Conservation (phyloP, 2,797 vertebrate genomes). For the Helarctos malayanus region DNA sequence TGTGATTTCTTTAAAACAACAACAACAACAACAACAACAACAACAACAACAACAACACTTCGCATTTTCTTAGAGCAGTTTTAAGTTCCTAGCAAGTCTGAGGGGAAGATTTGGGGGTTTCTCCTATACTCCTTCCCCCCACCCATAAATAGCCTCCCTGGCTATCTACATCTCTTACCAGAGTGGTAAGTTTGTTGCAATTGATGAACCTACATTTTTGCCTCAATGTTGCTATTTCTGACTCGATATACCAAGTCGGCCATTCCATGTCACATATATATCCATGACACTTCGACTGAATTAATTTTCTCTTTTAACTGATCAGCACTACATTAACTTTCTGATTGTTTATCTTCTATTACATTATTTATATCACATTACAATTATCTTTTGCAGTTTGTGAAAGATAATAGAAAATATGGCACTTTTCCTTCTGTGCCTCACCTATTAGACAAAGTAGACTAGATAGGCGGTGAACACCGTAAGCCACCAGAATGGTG, state of each 20-base stretch:
- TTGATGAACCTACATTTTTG: not conserved
- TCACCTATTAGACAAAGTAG: not conserved
- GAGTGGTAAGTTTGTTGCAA: not conserved
- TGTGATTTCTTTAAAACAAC: not conserved
- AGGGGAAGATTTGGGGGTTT: not conserved
- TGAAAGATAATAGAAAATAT: conserved; percentile 34
- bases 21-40: not conserved
- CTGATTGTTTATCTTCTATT: not conserved
- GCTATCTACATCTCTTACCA: not conserved
- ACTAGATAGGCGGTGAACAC: not conserved
- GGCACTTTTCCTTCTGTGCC: not conserved
- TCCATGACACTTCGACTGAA: not conserved
- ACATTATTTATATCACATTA: not conserved
- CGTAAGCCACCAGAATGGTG: not conserved
- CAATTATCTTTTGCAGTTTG: not conserved
- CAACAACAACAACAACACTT: not conserved
- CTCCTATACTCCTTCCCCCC: rapidly evolving
- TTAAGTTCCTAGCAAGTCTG: not conserved
- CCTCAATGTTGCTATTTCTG: not conserved
- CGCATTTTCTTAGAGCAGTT: not conserved
- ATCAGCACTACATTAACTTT: not conserved
- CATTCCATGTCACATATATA: not conserved
- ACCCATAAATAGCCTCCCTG: not conserved
- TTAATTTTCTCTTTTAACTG: conserved; percentile 35
- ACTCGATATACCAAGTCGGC: not conserved